Conservation (phyloP, 1,140 invertebrate species). For the Trichoplusia ni region DNA sequence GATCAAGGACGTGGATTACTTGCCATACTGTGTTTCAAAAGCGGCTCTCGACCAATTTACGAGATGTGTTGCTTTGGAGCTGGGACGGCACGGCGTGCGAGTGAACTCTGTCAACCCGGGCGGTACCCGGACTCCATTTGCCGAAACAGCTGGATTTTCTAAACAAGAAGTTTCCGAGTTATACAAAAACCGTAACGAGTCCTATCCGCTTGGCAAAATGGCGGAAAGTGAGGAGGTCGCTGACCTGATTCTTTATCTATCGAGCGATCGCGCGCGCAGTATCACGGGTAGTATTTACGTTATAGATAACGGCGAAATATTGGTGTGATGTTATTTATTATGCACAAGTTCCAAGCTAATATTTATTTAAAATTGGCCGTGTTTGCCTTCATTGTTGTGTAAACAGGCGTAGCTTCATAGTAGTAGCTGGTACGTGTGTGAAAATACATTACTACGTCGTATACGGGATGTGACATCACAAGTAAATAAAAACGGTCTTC, state of each 20-base stretch:
- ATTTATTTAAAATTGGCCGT: neutral
- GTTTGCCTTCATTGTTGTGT: too few species aligned
- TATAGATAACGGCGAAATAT: slow-evolving; percentile 90
- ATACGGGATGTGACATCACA: neutral
- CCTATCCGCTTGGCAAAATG: slow-evolving; percentile 61
- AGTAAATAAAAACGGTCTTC: slow-evolving; percentile 12
- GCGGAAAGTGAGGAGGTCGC: slow-evolving; percentile 87
- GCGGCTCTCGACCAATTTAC: slow-evolving; percentile 91
- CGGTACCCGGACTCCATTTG: slow-evolving; percentile 86
- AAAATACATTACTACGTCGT: neutral
- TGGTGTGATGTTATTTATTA: slow-evolving; percentile 46
- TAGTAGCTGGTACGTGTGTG: too few species aligned
- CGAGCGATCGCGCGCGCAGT: slow-evolving; percentile 89
- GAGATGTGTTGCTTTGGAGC: slow-evolving; percentile 84
- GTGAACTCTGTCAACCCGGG: slow-evolving; percentile 90
- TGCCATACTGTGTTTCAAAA: slow-evolving; percentile 90
- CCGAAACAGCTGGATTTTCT: slow-evolving; percentile 61
- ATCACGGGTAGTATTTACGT: slow-evolving; percentile 90
- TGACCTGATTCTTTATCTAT: slow-evolving; percentile 90
- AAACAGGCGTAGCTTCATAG: too few species aligned
- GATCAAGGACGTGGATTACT: slow-evolving; percentile 80
- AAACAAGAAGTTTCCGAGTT: slow-evolving; percentile 41
- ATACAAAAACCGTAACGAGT: slow-evolving; percentile 37
- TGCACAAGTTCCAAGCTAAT: neutral
- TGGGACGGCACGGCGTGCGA: slow-evolving; percentile 85